phyloP scores from a whole-genome alignment of 1,140 invertebrate genomes.

The Palaemon carinicauda region DNA sequence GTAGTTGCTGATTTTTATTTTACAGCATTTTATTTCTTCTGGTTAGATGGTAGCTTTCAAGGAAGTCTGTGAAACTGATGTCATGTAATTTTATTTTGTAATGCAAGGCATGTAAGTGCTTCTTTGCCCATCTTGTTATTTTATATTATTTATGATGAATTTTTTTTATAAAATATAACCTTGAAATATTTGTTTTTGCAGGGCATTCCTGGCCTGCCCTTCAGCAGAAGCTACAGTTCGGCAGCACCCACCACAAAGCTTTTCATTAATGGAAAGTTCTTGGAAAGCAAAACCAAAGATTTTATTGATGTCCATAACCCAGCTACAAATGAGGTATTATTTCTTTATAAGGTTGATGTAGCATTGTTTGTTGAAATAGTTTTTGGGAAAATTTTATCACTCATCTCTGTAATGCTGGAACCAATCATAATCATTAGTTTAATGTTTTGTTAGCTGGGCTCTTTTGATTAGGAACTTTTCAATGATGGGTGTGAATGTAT shows the following conservation, averaged over 20 bases:
- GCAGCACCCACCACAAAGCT: conserved; percentile 78
- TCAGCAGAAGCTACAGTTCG: not conserved
- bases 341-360: not conserved
- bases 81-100: too few relatives aligned
- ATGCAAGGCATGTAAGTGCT: too few relatives aligned
- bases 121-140: too few relatives aligned
- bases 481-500: not conserved
- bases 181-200: not conserved
- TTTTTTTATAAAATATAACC: too few relatives aligned
- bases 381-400: not conserved
- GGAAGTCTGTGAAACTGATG: too few relatives aligned
- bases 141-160: too few relatives aligned
- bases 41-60: too few relatives aligned
- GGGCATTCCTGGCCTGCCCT: not conserved
- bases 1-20: too few relatives aligned
- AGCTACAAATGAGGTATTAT: conserved; percentile 84
- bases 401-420: not conserved
- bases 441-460: too few relatives aligned
- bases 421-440: too few relatives aligned
- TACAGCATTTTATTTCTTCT: too few relatives aligned
- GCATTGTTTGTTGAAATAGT: not conserved
- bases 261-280: conserved; percentile 94
- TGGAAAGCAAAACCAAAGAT: conserved; percentile 90
- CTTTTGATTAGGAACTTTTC: too few relatives aligned
- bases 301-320: conserved; percentile 96